Conservation (phyloP, 2,888 invertebrate genomes). For the Parelbella ahira region DNA sequence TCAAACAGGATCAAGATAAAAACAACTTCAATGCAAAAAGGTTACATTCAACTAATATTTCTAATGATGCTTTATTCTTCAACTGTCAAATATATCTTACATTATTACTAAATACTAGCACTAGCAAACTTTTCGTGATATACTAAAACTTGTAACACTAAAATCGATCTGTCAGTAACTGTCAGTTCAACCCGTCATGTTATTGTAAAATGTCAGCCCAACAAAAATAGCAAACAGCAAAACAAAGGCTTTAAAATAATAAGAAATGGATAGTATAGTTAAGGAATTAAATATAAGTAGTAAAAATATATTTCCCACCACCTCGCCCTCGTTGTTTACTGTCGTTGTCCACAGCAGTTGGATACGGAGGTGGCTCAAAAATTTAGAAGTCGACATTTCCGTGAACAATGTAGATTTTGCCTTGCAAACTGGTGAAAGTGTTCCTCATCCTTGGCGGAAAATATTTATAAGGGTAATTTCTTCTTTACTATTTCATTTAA, state of each 20-base stretch:
- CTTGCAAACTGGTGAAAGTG: slow-evolving; percentile 75
- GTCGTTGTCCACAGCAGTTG: slow-evolving; percentile 84
- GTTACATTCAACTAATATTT: too few relatives aligned
- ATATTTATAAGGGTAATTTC: slow-evolving; percentile 75
- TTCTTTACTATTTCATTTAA: too few relatives aligned
- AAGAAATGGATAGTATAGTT: slow-evolving; percentile 83
- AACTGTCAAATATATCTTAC: too few relatives aligned
- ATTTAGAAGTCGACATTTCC: slow-evolving; percentile 60
- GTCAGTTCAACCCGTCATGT: too few relatives aligned
- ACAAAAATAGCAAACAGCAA: slow-evolving; percentile 54
- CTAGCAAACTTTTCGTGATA: too few relatives aligned
- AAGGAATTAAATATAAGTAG: slow-evolving; percentile 86
- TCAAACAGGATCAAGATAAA: too few relatives aligned
- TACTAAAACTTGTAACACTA: too few relatives aligned
- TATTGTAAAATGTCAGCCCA: too few relatives aligned
- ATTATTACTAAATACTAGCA: too few relatives aligned
- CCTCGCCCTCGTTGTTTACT: slow-evolving; percentile 80
- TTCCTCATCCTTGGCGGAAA: slow-evolving; percentile 79
- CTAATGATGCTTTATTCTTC: too few relatives aligned
- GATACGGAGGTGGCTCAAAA: slow-evolving; percentile 83
- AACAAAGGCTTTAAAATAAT: slow-evolving; percentile 51
- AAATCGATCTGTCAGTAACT: too few relatives aligned
- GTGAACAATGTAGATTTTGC: slow-evolving; percentile 66
- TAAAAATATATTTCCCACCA: slow-evolving; percentile 82
- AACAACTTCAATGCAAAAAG: too few relatives aligned